These are phyloP conservation scores for Melanotaenia trifasciata DNA, from an alignment of 2,797 vertebrate species.

Conservation along the genomic window DNA sequence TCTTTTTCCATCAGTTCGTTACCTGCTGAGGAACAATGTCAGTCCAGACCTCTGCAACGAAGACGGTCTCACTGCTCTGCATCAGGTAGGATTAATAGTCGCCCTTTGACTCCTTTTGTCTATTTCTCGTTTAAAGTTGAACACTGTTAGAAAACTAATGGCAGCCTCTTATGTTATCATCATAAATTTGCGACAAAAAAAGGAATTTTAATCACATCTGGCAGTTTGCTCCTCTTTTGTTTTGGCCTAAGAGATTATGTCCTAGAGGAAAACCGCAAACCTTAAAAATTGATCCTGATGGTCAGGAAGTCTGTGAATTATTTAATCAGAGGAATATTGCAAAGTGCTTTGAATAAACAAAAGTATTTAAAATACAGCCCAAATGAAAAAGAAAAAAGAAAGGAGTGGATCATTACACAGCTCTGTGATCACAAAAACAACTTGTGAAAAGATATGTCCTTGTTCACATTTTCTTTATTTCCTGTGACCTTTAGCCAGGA, in stretches of 20 bases:
- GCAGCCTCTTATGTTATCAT: background rate
- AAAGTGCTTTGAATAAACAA: background rate
- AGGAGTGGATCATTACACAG: background rate
- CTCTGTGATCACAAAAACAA: background rate
- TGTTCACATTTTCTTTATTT: background rate
- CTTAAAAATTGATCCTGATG: background rate
- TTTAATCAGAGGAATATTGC: background rate
- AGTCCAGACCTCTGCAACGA: conserved; percentile 97
- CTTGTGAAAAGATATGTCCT: background rate
- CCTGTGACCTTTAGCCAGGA: background rate
- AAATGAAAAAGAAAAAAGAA: background rate
- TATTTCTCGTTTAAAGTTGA: background rate
- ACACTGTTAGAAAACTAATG: background rate
- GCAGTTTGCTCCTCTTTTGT: background rate
- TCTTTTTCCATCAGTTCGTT: conserved; percentile 85
- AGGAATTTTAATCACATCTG: background rate
- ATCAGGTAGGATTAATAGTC: conserved; percentile 87
- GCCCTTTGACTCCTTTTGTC: background rate
- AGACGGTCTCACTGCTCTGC: conserved; percentile 95
- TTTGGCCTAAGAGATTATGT: background rate
- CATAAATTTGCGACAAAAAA: background rate
- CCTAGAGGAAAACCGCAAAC: background rate
- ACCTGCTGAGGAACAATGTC: conserved; percentile 93
- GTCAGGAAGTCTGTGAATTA: background rate
- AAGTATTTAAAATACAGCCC: background rate